Percentiles rank a stretch among this genome's conserved stretches.
phyloP scores from a whole-genome alignment of 2,888 invertebrate species.

The Stegophylla sp. region DNA sequence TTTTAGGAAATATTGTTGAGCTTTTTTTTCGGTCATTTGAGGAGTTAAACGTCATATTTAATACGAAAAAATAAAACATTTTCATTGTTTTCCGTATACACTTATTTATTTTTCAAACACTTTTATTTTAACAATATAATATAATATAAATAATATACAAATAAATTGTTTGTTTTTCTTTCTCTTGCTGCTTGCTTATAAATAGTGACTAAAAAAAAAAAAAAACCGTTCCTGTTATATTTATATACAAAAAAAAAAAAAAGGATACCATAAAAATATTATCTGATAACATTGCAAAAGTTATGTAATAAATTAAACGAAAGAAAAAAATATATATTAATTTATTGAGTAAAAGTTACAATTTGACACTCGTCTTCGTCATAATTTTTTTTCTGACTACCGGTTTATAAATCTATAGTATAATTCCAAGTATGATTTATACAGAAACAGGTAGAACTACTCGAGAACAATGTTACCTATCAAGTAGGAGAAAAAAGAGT shows the following conservation, averaged over 20 bases:
- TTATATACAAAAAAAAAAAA: slow-evolving; percentile 25
- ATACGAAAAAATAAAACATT: background rate
- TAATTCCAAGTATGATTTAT: slow-evolving; percentile 36
- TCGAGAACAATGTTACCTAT: slow-evolving; percentile 30
- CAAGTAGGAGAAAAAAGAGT: slow-evolving; percentile 15
- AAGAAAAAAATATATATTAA: slow-evolving; percentile 27
- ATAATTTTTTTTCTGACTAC: slow-evolving; percentile 25
- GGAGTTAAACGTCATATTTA: background rate
- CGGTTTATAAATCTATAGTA: slow-evolving; percentile 33
- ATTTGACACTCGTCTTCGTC: slow-evolving; percentile 33
- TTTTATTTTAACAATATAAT: slow-evolving; percentile 29
- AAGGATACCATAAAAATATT: slow-evolving; percentile 41
- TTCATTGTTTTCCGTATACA: background rate
- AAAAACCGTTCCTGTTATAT: slow-evolving; percentile 26
- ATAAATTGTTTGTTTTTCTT: slow-evolving; percentile 23
- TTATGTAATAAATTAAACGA: slow-evolving; percentile 31
- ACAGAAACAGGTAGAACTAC: slow-evolving; percentile 32
- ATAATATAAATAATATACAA: slow-evolving; percentile 5
- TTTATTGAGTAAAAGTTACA: slow-evolving; percentile 32
- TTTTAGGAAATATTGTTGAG: background rate
- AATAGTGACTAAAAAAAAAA: slow-evolving; percentile 15
- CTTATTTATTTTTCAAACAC: slow-evolving; percentile 41
- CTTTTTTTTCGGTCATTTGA: background rate
- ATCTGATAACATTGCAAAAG: slow-evolving; percentile 43
- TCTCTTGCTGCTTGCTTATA: background rate